Base-by-base conservation (phyloP, 2,888 invertebrate genomes). In the Andrena minutula region DNA sequence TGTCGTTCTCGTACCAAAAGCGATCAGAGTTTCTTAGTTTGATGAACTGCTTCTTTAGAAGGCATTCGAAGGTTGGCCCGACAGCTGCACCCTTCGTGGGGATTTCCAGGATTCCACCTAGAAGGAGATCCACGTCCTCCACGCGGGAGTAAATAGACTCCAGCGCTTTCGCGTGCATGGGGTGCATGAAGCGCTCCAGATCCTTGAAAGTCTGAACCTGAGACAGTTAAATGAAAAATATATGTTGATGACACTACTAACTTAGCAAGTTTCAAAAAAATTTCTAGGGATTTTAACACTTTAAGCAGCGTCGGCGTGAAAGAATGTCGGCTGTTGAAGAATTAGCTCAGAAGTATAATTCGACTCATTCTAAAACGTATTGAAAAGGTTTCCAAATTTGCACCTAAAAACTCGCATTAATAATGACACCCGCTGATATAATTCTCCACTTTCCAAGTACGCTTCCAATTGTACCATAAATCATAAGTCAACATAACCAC, bases 1-100 rank as follows among this genome's bases (percentile, higher is more conserved):
- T 95, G 91, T 98, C 98, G 92, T 98, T 98, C 94, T 99, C 99
- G 91, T 98, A 99, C 98, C 98, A 99, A 93, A 98, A 99, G 83
- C 99, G 95, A 94, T 99, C 99, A 72, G 98, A 97, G 89, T 96
- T 96, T 89, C 98, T 96, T 6, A 98, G 94, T 84, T 96, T 96
- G 53, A 96, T 96, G 92, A 99, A 98, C 93, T 99, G 99, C 72
- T 96, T 94, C 32, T 96, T 97, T 10, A 99, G 92, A 7, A 99
- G 95, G 90, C 99, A 99, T n/a, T 97, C 97, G 70, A 98, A 96
- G 0, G 98, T 98, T 0, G 97, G 97, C 1, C 99, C 99, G 4
- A 99, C 96, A 0, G 98, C 95, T 0, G 97, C 97, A 4, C 98
- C 98, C 0, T 96, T 96, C 0, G 95, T 95, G 0, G 98, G 96